phyloP scores from a whole-genome alignment of 2,113 vertebrate genomes.

The Rhinoptilus africanus region DNA sequence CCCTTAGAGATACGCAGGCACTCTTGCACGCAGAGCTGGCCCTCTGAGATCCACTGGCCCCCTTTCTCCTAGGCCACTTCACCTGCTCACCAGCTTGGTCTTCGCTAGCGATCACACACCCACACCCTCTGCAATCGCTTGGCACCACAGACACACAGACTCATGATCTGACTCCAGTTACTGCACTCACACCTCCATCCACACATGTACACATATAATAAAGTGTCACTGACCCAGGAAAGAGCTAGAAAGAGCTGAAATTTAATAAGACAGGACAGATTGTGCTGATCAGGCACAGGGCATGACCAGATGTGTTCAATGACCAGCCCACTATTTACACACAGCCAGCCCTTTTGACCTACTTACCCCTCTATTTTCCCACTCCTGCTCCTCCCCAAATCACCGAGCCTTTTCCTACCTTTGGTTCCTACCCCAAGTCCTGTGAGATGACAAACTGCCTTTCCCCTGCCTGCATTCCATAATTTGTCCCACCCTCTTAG shows the following conservation, averaged over 20 bases:
- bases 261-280: background rate
- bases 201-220: background rate
- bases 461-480: background rate
- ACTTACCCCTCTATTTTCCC: background rate
- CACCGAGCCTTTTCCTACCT: background rate
- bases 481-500: background rate
- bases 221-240: background rate
- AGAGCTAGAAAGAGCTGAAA: background rate
- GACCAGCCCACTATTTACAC: background rate
- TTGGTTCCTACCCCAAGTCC: background rate
- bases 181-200: background rate
- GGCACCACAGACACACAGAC: background rate
- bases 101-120: accelerated
- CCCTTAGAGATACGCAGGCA: background rate
- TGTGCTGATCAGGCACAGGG: background rate
- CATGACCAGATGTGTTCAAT: background rate
- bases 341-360: background rate
- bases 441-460: background rate
- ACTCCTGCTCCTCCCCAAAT: background rate
- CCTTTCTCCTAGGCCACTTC: background rate
- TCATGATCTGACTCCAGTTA: accelerated
- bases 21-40: too few species aligned
- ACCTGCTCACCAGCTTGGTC: background rate
- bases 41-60: background rate
- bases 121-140: accelerated